Percentiles rank a stretch among this genome's conserved stretches.
Conservation (phyloP, 2,797 vertebrate genomes). For the Anguilla obscura region DNA sequence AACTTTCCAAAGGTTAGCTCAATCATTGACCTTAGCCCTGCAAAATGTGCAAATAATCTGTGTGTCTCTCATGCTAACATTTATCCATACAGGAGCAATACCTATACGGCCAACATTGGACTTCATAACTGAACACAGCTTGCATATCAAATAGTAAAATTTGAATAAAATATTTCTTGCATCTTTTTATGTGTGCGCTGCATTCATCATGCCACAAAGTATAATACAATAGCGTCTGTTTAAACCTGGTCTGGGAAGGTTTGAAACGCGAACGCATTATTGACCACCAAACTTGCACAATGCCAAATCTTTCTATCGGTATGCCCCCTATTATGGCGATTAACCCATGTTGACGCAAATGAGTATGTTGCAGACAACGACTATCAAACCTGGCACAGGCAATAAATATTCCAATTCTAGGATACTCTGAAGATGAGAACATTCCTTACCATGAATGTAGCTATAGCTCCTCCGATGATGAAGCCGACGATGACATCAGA, state of each 20-base stretch:
- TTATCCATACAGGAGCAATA: background rate
- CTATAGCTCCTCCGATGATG: slow-evolving; percentile 82
- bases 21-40: too few species aligned
- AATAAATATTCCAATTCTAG: slow-evolving; percentile 20
- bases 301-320: too few species aligned
- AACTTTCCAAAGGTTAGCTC: too few species aligned
- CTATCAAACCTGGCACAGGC: background rate
- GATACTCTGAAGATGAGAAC: slow-evolving; percentile 5
- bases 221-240: too few species aligned
- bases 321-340: too few species aligned
- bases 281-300: too few species aligned
- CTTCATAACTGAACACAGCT: background rate
- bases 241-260: too few species aligned
- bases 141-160: background rate
- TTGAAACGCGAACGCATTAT: too few species aligned
- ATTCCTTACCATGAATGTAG: slow-evolving; percentile 82
- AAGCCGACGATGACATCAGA: slow-evolving; percentile 90
- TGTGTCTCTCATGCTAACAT: background rate
- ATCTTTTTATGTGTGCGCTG: background rate
- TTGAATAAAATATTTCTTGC: background rate
- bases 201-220: background rate
- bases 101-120: background rate
- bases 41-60: too few species aligned
- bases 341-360: background rate
- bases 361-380: background rate